Base-by-base conservation (phyloP, 2,888 invertebrate species). In the Blastobasis adustella region DNA sequence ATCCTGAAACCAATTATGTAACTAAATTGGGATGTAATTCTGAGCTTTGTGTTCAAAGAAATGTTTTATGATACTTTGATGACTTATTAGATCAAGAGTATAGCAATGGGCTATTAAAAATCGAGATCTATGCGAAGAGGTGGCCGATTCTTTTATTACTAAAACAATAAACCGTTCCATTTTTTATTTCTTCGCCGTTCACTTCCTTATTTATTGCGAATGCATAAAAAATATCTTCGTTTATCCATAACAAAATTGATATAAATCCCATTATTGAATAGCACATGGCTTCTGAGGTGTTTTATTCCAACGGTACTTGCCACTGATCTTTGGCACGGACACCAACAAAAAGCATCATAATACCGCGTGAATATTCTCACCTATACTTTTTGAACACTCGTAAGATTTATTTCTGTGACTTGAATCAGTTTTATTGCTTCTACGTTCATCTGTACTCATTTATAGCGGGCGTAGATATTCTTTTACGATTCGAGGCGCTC, bases 321-420 rank as follows among this genome's bases (percentile, higher is more conserved):
- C 60, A 59, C 59, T 65, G 64, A 62, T 66, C 58, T 76, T 78
- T 75, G 75, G 74, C 73, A 72, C 66, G 57, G 60, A 62, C 63
- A 68, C 68, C 66, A 65, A 63, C 66, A 61, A 63, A 66, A 42
- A 70, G 67, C 74, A 73, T 76, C 69, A 73, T 69, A 76, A 74
- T 74, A 73, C 79, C 63, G 61, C 63, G 65, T 62, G 66, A 72
- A 72, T 70, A 65, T 76, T 70, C 76, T 79, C 80, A 81, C 82
- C 83, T 83, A 79, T 74, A 70, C 72, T 75, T 76, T 73, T 49
- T 60, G 70, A 77, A 78, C 69, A 72, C 74, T 79, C 80, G 68
- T 76, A 77, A 82, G 82, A 83, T 85, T 86, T 86, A 87, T 88
- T 86, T 81, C 79, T 73, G 85, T 80, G 83, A 84, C 82, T 86